Evolutionary conservation across 2,888 invertebrate species (phyloP).

Genomic region (Scelioninae gen. 2): DNA sequence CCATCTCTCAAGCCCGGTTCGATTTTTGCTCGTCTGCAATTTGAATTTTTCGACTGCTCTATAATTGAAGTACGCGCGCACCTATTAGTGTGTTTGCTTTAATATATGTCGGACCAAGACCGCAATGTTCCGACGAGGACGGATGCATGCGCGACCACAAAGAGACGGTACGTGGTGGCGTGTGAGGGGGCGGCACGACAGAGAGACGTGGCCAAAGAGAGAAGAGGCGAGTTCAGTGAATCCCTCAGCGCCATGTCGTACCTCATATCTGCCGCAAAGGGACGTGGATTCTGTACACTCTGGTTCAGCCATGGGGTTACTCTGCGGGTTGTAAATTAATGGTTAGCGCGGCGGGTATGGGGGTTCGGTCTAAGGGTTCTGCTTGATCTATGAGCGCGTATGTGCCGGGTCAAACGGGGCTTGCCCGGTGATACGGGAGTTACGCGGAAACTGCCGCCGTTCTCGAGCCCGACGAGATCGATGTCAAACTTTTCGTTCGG

Average conservation of each 20-base stretch:
- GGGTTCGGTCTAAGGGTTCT: conserved; percentile 70
- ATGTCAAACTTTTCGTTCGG: conserved; percentile 50
- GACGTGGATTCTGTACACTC: conserved; percentile 67
- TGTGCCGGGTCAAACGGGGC: conserved; percentile 70
- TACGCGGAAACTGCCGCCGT: conserved; percentile 61
- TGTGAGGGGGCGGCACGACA: conserved; percentile 32
- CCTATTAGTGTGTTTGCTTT: conserved; percentile 46
- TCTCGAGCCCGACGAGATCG: conserved; percentile 59
- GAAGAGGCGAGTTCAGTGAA: conserved; percentile 63
- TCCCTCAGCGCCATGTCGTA: conserved; percentile 70
- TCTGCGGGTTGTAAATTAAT: conserved; percentile 75
- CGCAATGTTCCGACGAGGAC: conserved; percentile 38
- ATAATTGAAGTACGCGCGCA: conserved; percentile 33
- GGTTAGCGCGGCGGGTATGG: conserved; percentile 70
- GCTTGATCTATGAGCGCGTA: conserved; percentile 72
- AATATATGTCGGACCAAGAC: conserved; percentile 35
- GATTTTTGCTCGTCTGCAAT: too few species aligned
- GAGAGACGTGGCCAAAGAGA: conserved; percentile 43
- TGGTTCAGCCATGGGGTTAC: conserved; percentile 69
- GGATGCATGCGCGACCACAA: conserved; percentile 40
- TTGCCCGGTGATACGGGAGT: conserved; percentile 65
- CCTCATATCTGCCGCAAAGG: conserved; percentile 72
- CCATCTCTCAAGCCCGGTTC: too few species aligned
- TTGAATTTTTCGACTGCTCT: conserved; percentile 29
- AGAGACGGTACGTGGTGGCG: conserved; percentile 26